A percentile compares a stretch with the other conserved stretches of the same genome.
These are phyloP conservation scores for Smutsia gigantea DNA, from an alignment of 2,797 vertebrate genomes.

Conservation along the genomic window DNA sequence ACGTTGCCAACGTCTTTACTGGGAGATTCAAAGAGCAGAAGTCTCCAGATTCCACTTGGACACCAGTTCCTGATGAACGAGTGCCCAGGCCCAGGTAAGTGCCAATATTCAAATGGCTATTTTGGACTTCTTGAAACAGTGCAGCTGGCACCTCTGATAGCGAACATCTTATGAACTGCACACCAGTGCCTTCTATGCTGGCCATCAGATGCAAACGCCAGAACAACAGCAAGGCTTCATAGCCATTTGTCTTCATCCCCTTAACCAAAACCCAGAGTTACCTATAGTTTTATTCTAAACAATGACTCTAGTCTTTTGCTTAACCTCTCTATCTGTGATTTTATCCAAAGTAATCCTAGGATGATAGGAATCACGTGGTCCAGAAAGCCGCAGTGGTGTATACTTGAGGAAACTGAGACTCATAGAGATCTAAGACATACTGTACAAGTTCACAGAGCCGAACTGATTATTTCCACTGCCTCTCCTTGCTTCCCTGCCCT, in stretches of 20 bases:
- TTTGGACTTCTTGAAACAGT: background rate
- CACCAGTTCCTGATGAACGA: constrained; percentile 96
- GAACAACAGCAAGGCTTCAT: background rate
- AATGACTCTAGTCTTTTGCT: background rate
- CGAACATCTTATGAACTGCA: background rate
- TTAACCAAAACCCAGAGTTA: background rate
- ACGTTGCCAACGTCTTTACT: constrained; percentile 95
- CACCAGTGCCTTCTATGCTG: background rate
- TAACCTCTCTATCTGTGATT: background rate
- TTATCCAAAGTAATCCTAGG: background rate
- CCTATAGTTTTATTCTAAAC: background rate
- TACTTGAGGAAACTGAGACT: background rate
- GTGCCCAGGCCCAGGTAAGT: constrained; percentile 97
- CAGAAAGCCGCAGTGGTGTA: background rate
- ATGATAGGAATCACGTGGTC: too few species aligned
- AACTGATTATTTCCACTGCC: background rate
- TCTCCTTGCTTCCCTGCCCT: background rate
- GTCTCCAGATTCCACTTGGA: constrained; percentile 98
- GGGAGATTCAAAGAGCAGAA: constrained; percentile 99
- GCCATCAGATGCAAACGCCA: background rate
- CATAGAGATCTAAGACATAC: background rate
- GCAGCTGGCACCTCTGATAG: background rate
- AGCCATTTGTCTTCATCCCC: background rate
- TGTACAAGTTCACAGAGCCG: background rate
- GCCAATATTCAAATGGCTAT: background rate